phyloP scores from a whole-genome alignment of 2,113 vertebrate species.

The Oncorhynchus clarkii region DNA sequence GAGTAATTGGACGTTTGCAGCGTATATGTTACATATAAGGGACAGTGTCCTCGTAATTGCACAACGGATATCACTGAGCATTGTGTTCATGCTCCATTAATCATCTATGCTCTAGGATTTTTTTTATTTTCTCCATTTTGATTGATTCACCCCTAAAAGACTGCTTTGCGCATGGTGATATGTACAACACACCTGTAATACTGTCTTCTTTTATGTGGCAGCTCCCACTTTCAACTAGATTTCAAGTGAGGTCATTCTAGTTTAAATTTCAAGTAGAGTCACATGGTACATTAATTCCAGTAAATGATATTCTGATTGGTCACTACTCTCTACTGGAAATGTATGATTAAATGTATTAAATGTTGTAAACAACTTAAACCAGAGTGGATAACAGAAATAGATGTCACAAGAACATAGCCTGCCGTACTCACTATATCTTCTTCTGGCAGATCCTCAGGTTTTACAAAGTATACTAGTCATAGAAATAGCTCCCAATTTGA shows the following conservation, averaged over 20 bases:
- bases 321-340: constrained; percentile 49
- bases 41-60: neutral
- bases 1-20: neutral
- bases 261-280: constrained; percentile 17
- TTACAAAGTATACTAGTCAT: neutral
- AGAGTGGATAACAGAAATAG: constrained; percentile 27
- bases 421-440: neutral
- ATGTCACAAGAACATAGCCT: constrained; percentile 38
- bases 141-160: neutral
- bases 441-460: neutral
- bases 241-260: neutral
- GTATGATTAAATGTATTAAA: neutral
- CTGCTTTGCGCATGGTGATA: neutral
- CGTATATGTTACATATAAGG: neutral
- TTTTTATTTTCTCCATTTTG: neutral
- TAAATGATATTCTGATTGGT: constrained; percentile 39
- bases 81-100: neutral
- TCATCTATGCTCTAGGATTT: neutral
- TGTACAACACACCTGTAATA: neutral
- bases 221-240: constrained; percentile 10
- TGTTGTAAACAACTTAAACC: constrained; percentile 22
- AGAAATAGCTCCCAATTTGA: neutral
- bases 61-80: neutral
- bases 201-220: neutral
- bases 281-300: constrained; percentile 45